Evolutionary conservation across 2,113 vertebrate species (phyloP).

Genomic region (Vulpes ferrilata): DNA sequence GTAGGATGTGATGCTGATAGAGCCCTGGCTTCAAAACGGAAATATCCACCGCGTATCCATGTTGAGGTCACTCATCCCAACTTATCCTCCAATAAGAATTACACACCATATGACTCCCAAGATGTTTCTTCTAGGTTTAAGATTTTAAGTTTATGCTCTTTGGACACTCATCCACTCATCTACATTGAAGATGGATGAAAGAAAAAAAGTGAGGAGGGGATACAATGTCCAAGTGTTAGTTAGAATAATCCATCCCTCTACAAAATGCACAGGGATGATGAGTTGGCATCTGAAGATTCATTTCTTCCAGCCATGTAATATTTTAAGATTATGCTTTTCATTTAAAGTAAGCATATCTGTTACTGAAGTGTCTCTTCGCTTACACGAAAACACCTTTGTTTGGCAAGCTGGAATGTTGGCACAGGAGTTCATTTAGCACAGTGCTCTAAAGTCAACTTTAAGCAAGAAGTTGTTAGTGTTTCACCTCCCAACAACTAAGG

Average conservation of each 20-base stretch:
- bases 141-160: constrained; percentile 2
- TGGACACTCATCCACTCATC: constrained; percentile 7
- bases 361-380: constrained; percentile 46
- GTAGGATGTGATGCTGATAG: not conserved
- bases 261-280: not conserved
- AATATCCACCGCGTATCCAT: not conserved
- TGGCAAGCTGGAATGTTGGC: constrained; percentile 27
- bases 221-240: not conserved
- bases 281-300: constrained; percentile 16
- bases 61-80: not conserved
- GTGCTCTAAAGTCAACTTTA: constrained; percentile 26
- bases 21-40: not conserved
- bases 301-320: constrained; percentile 12
- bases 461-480: constrained; percentile 14
- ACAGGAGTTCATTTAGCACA: not conserved
- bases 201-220: not conserved
- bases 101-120: not conserved
- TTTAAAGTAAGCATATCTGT: constrained; percentile 54
- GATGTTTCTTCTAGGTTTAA: not conserved
- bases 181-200: not conserved
- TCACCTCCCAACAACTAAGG: not conserved
- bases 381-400: constrained; percentile 55
- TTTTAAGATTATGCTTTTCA: constrained; percentile 48
- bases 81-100: not conserved
- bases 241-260: constrained; percentile 31